Evolutionary conservation across 2,888 invertebrate species (phyloP).

Genomic region (Lasioglossum morio): DNA sequence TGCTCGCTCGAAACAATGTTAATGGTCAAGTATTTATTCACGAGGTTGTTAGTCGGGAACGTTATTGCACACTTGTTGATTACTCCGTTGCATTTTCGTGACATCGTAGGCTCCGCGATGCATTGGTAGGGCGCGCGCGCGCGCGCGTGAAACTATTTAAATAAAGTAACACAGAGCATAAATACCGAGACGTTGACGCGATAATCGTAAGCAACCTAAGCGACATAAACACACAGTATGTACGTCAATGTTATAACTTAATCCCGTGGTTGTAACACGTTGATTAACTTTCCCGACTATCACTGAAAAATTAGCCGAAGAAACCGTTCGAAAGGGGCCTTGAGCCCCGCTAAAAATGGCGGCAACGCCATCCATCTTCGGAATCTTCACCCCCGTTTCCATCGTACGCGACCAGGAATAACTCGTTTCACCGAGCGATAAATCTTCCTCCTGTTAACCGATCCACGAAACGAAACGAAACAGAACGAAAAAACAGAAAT

Average conservation of each 20-base stretch:
- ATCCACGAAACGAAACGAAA: conserved; percentile 15
- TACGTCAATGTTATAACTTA: neutral
- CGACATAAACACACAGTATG: neutral
- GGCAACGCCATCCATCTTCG: conserved; percentile 35
- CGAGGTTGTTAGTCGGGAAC: neutral
- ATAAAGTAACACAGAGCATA: neutral
- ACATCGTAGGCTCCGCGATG: neutral
- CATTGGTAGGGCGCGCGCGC: too few species aligned
- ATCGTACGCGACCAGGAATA: conserved; percentile 29
- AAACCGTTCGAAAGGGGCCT: neutral
- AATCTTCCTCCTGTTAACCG: conserved; percentile 45
- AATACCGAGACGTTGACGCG: neutral
- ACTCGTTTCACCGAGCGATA: conserved; percentile 49
- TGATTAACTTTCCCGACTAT: conserved; percentile 26
- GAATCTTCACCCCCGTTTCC: conserved; percentile 44
- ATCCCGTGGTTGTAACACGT: neutral
- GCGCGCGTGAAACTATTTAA: conserved; percentile 8
- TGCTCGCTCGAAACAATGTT: neutral
- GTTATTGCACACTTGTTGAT: neutral
- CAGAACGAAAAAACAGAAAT: neutral
- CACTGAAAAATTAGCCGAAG: conserved; percentile 1
- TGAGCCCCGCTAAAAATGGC: conserved; percentile 25
- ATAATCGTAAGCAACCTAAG: neutral
- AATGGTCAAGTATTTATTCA: neutral
- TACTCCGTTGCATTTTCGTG: neutral